Evolutionary conservation across 2,797 vertebrate species (phyloP).

Genomic region (Hypotaenidia okinawae): DNA sequence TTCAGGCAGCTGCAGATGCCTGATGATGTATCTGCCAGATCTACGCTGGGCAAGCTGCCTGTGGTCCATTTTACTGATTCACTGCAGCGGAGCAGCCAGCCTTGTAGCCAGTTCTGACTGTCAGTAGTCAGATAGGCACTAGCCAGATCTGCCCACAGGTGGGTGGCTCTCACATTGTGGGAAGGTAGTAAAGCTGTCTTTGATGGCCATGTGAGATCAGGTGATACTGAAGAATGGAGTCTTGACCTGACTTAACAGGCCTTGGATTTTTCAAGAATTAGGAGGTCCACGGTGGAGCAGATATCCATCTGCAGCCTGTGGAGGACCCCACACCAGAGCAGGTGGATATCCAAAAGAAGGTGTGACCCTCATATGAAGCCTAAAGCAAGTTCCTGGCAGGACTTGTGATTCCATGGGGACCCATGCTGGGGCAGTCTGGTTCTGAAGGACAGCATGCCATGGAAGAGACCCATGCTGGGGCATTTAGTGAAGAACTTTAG

Average conservation of each 20-base stretch:
- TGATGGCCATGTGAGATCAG: not conserved
- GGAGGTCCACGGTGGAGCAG: no score
- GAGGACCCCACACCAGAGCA: no score
- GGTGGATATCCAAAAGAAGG: no score
- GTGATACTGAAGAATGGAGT: not conserved
- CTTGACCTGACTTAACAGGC: not conserved
- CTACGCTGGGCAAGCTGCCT: not conserved
- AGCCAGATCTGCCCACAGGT: not conserved
- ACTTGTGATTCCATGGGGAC: no score
- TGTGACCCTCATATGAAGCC: no score
- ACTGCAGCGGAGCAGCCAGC: not conserved
- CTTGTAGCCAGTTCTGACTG: not conserved
- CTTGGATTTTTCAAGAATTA: not conserved
- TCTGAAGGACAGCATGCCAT: no score
- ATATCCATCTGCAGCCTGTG: no score
- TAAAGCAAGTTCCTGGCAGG: no score
- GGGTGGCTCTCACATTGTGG: rapidly evolving
- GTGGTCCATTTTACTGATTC: rapidly evolving
- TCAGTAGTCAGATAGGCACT: not conserved
- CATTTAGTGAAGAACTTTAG: no score
- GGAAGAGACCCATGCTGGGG: no score
- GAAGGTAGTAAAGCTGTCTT: not conserved
- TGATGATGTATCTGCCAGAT: rapidly evolving
- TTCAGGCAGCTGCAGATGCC: not conserved
- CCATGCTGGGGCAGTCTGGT: no score